Conservation (phyloP, 2,888 invertebrate genomes). For the Labia minor region DNA sequence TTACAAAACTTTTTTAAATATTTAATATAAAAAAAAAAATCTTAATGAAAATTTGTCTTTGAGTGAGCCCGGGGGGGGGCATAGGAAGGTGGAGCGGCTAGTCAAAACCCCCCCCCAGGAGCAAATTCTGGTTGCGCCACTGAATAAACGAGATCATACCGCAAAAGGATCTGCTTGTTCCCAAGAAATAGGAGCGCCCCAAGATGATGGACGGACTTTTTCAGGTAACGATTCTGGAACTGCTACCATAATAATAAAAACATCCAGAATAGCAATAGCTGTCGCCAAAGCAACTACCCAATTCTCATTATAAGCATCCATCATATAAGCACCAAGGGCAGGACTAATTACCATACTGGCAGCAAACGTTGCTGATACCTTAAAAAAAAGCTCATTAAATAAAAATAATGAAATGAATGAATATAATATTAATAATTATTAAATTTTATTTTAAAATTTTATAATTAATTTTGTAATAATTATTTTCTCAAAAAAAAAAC, state of each 20-base stretch:
- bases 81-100: too few species aligned
- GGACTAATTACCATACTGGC: constrained; percentile 98
- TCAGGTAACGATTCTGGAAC: constrained; percentile 98
- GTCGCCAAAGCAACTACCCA: constrained; percentile 92
- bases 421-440: neutral
- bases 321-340: constrained; percentile 82
- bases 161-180: constrained; percentile 98
- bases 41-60: too few species aligned
- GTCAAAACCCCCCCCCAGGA: too few species aligned
- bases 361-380: constrained; percentile 94
- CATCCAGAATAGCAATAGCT: constrained; percentile 88
- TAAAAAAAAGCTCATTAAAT: constrained; percentile 22
- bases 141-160: too few species aligned
- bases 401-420: neutral
- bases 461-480: too few species aligned
- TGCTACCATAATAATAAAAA: constrained; percentile 94
- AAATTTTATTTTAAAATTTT: neutral
- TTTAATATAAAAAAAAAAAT: too few species aligned
- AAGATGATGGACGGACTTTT: constrained; percentile 68
- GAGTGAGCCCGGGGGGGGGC: too few species aligned
- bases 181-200: constrained; percentile 87
- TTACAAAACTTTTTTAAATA: too few species aligned
- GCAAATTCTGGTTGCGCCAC: too few species aligned
- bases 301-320: constrained; percentile 70
- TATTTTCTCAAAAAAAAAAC: neutral